Conservation (phyloP, 2,113 vertebrate genomes). For the Riparia riparia region DNA sequence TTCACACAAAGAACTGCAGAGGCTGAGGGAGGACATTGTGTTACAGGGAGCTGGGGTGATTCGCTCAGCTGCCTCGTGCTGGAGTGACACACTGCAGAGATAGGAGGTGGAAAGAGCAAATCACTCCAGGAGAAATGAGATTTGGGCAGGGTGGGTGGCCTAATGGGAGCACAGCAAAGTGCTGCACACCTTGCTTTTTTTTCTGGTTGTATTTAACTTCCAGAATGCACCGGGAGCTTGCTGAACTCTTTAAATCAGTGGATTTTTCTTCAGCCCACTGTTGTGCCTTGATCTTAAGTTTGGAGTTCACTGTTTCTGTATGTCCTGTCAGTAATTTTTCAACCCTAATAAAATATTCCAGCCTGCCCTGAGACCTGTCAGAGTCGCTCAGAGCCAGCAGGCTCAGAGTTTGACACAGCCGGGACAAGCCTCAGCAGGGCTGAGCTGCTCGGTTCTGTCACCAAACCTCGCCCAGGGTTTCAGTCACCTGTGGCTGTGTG, state of each 20-base stretch:
- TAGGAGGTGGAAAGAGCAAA: conserved; percentile 28
- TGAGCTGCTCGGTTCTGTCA: background rate
- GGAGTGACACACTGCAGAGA: background rate
- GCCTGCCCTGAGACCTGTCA: background rate
- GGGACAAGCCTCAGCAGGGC: background rate
- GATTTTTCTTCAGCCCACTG: background rate
- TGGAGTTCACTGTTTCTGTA: background rate
- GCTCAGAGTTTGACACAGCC: background rate
- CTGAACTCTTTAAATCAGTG: background rate
- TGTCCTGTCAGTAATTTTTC: background rate
- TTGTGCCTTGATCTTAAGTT: background rate
- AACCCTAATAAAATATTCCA: background rate
- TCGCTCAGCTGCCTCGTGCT: background rate
- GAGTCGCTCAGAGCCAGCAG: background rate
- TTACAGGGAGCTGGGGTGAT: background rate
- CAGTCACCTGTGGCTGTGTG: background rate
- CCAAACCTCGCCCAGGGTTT: background rate
- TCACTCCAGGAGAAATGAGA: background rate
- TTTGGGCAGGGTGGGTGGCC: conserved; percentile 24
- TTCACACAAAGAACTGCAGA: background rate
- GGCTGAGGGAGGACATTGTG: background rate
- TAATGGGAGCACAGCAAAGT: conserved; percentile 9
- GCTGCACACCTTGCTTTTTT: background rate
- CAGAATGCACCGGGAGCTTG: background rate
- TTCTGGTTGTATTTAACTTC: conserved; percentile 9